Conservation (phyloP, 2,113 vertebrate genomes). For the Camelus dromedarius region DNA sequence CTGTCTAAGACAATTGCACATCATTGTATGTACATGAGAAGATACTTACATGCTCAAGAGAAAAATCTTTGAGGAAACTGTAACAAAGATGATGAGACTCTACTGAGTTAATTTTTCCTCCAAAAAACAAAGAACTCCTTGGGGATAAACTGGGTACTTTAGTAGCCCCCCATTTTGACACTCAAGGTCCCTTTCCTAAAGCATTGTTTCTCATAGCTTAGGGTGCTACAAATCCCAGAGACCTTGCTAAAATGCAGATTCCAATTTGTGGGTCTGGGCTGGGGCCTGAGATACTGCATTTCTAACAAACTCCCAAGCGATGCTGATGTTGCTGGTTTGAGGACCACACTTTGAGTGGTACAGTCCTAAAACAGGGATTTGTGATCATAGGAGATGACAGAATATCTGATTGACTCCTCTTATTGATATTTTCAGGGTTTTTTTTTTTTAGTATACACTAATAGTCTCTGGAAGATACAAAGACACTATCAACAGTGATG, state of each 20-base stretch:
- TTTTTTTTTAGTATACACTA: conserved; percentile 20
- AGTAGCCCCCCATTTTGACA: not conserved
- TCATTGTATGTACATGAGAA: not conserved
- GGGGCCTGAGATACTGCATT: not conserved
- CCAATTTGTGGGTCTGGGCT: not conserved
- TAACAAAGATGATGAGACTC: conserved; percentile 3
- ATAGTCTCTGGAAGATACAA: not conserved
- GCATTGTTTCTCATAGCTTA: not conserved
- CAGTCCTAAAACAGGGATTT: conserved; percentile 5
- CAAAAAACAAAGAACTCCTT: conserved; percentile 3
- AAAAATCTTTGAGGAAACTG: not conserved
- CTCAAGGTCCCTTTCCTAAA: not conserved
- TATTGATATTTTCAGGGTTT: not conserved
- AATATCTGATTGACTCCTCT: not conserved
- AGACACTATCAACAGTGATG: not conserved
- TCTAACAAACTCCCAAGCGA: not conserved
- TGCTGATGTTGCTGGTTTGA: not conserved
- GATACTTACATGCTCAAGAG: not conserved
- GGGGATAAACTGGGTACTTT: not conserved
- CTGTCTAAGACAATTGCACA: not conserved
- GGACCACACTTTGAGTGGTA: not conserved
- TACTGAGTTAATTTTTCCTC: not conserved
- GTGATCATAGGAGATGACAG: not conserved
- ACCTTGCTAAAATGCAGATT: not conserved
- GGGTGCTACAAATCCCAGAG: not conserved